Conservation (phyloP, 2,797 vertebrate genomes). For the Mallotus villosus region DNA sequence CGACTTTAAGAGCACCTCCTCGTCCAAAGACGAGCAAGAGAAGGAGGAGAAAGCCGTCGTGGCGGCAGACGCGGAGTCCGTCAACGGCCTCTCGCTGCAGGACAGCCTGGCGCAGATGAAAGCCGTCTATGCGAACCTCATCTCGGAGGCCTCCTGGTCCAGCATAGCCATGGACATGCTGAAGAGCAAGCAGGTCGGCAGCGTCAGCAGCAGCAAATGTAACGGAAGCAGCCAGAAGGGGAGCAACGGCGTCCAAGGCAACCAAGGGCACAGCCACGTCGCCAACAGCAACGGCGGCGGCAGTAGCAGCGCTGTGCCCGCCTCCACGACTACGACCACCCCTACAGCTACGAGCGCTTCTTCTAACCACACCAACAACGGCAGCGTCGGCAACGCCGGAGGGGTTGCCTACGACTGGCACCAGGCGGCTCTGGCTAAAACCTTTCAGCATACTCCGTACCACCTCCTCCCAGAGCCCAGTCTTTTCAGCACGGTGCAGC, state of each 20-base stretch:
- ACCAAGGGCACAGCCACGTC: constrained; percentile 45
- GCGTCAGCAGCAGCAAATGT: constrained; percentile 72
- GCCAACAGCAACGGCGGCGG: constrained; percentile 59
- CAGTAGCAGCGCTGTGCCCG: constrained; percentile 61
- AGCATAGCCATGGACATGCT: constrained; percentile 87
- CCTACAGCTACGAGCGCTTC: constrained; percentile 63
- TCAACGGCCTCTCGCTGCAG: constrained; percentile 84
- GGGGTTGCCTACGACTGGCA: constrained; percentile 80
- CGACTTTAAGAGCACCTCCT: constrained; percentile 86
- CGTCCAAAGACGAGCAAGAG: constrained; percentile 83
- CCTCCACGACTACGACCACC: constrained; percentile 59
- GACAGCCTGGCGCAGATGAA: constrained; percentile 98
- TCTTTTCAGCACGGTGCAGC: constrained; percentile 97
- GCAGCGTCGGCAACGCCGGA: constrained; percentile 75
- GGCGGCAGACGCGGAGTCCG: constrained; percentile 72
- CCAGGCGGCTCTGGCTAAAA: constrained; percentile 96
- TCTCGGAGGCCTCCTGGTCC: constrained; percentile 96
- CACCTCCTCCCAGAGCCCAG: constrained; percentile 94
- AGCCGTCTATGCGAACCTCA: constrained; percentile 95
- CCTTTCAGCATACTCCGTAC: constrained; percentile 91
- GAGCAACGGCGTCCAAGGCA: constrained; percentile 70
- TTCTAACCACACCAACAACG: constrained; percentile 65
- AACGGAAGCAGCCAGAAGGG: constrained; percentile 79
- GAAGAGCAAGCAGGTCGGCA: constrained; percentile 83
- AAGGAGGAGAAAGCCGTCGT: constrained; percentile 72